Conservation (phyloP, 2,797 vertebrate genomes). For the Cetoscarus ocellatus region DNA sequence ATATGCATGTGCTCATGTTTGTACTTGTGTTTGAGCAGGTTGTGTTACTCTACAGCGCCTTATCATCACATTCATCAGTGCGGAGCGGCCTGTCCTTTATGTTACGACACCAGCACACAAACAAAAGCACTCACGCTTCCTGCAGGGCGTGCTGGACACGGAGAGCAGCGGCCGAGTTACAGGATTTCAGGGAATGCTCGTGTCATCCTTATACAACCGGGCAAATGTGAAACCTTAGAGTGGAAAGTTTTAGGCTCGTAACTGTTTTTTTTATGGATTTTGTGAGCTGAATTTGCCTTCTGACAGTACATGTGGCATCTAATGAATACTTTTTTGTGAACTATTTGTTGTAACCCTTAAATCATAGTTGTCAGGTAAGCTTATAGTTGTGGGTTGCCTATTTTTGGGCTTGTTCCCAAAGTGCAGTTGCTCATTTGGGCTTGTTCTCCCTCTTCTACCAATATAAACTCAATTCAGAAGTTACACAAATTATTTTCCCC, state of each 20-base stretch:
- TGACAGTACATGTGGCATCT: no score
- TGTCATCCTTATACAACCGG: conserved; percentile 22
- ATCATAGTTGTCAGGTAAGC: no score
- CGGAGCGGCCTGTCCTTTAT: not conserved
- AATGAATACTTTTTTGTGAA: no score
- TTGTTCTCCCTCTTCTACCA: no score
- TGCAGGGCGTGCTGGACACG: not conserved
- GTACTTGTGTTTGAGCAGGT: not conserved
- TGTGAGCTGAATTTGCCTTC: no score
- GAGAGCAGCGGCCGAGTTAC: conserved; percentile 3
- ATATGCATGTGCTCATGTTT: conserved; percentile 19
- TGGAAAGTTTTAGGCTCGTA: not conserved
- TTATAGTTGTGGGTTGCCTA: no score
- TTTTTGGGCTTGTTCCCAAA: no score
- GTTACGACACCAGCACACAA: conserved; percentile 7
- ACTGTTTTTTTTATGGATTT: not conserved
- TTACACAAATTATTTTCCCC: no score
- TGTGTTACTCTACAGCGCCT: not conserved
- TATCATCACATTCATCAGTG: conserved; percentile 11
- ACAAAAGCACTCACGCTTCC: conserved; percentile 2
- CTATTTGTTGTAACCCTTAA: no score
- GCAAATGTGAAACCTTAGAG: conserved; percentile 2
- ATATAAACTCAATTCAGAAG: no score
- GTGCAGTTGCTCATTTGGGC: no score
- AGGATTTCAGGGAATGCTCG: not conserved